phyloP scores from a whole-genome alignment of 2,113 vertebrate species.

The Dicaeum eximium region DNA sequence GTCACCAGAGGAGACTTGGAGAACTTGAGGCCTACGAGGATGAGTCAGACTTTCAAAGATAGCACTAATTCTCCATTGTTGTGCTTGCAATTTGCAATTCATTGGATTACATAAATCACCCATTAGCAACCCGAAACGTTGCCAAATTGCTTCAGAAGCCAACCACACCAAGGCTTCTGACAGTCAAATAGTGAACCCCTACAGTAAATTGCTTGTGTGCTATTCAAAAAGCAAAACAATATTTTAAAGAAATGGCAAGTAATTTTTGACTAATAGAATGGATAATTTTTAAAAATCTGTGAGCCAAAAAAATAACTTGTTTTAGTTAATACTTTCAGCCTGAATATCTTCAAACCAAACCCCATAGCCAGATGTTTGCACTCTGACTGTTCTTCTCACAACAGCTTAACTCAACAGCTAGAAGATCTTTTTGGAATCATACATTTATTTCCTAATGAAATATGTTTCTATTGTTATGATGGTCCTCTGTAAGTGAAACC shows the following conservation, averaged over 20 bases:
- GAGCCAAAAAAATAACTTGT: not conserved
- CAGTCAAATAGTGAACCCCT: not conserved
- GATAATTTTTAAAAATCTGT: not conserved
- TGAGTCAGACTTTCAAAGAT: not conserved
- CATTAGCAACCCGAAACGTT: not conserved
- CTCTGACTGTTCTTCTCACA: not conserved
- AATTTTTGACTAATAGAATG: not conserved
- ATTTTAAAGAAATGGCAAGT: not conserved
- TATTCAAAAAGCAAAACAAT: not conserved
- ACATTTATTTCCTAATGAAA: not conserved
- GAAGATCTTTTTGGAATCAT: not conserved
- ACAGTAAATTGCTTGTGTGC: not conserved
- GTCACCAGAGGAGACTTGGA: not conserved
- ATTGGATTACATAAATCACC: not conserved
- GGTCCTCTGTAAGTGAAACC: not conserved
- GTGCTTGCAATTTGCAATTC: not conserved
- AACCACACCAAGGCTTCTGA: not conserved
- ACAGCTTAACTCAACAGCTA: not conserved
- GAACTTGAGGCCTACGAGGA: not conserved
- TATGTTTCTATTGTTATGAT: not conserved
- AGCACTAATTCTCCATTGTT: not conserved
- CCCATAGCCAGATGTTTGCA: not conserved
- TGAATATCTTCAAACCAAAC: not conserved
- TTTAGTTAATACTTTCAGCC: not conserved
- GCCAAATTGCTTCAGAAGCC: not conserved